These are phyloP conservation scores for Oscheius sp. DNA, from an alignment of 2,888 invertebrate species.

Conservation along the genomic window DNA sequence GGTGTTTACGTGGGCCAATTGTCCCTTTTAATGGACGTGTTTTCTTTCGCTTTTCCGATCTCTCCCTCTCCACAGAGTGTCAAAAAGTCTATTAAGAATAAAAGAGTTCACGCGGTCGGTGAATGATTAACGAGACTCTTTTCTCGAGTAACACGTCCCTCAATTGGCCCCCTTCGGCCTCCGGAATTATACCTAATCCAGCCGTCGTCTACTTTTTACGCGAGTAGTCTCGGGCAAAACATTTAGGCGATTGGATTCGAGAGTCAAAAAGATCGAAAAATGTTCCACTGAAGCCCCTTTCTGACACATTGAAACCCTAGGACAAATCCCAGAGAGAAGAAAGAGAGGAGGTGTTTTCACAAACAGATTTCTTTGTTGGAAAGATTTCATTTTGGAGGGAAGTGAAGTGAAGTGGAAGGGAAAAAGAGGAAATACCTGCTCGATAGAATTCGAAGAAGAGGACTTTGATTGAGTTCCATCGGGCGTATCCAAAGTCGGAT, in stretches of 20 bases:
- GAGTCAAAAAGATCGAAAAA: background rate
- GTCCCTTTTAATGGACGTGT: too few species aligned
- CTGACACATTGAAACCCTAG: background rate
- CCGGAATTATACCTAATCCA: background rate
- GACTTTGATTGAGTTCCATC: conserved; percentile 45
- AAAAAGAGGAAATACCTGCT: conserved; percentile 61
- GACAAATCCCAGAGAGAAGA: background rate
- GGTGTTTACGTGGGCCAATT: too few species aligned
- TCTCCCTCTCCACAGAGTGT: background rate
- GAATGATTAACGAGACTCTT: conserved; percentile 23
- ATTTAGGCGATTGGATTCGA: background rate
- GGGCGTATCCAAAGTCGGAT: conserved; percentile 14
- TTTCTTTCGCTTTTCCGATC: background rate
- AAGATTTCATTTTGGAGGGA: background rate
- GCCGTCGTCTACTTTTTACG: background rate
- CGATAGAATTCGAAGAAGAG: conserved; percentile 59
- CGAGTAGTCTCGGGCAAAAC: background rate
- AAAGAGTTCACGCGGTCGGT: conserved; percentile 20
- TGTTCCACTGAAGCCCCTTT: background rate
- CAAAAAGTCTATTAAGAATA: conserved; percentile 14
- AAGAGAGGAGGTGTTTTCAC: background rate
- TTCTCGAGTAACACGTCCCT: conserved; percentile 16
- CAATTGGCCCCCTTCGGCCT: conserved; percentile 2
- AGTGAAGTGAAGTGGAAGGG: background rate
- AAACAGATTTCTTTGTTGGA: background rate